phyloP scores from a whole-genome alignment of 2,888 invertebrate genomes.

The Aphidius colemani region DNA sequence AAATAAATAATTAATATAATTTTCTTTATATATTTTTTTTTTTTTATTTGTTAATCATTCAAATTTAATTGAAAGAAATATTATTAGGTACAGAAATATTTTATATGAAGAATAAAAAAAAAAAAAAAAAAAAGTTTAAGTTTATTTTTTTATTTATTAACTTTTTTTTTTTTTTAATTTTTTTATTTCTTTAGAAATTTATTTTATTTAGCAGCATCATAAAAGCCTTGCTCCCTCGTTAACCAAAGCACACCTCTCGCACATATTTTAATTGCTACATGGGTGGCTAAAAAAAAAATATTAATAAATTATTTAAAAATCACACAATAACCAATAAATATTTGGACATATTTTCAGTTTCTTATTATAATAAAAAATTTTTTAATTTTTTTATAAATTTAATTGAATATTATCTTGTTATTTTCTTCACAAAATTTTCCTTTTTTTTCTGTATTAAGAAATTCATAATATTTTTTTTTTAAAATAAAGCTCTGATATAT shows the following conservation, averaged over 20 bases:
- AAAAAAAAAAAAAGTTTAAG: neutral
- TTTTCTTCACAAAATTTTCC: no score
- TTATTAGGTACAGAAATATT: neutral
- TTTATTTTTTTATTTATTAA: conserved; percentile 17
- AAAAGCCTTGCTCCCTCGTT: conserved; percentile 21
- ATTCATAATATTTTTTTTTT: no score
- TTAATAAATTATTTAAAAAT: conserved; percentile 8
- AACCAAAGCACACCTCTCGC: conserved; percentile 17
- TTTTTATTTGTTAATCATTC: neutral
- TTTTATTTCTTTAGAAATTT: conserved; percentile 7
- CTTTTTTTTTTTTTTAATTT: conserved; percentile 10
- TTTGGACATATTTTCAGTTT: neutral
- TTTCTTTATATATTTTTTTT: conserved; percentile 24
- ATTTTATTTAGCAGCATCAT: conserved; percentile 6
- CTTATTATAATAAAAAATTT: neutral
- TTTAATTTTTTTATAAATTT: neutral
- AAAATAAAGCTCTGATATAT: no score
- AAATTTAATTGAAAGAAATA: neutral
- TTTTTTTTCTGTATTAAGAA: no score
- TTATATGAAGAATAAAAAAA: neutral
- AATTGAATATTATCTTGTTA: no score
- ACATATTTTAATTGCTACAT: neutral
- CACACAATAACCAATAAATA: conserved; percentile 12
- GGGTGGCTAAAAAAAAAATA: conserved; percentile 18
- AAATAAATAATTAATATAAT: no score